These are phyloP conservation scores for Percopsis transmontana DNA, from an alignment of 2,113 vertebrate species.

Conservation along the genomic window DNA sequence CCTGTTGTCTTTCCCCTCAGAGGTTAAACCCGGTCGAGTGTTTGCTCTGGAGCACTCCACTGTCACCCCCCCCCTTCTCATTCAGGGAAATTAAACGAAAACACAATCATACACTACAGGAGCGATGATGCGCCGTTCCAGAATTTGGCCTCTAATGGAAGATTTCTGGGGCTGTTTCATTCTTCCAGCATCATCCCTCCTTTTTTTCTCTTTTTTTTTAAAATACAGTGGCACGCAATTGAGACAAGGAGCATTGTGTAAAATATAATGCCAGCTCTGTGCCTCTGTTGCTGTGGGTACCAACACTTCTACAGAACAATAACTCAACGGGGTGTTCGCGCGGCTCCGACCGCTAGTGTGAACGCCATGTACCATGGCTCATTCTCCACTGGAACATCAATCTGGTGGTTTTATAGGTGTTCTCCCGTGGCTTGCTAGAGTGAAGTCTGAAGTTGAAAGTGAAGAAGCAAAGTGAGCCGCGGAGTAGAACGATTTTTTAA, in stretches of 20 bases:
- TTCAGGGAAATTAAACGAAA: conserved; percentile 33
- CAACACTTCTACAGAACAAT: conserved; percentile 17
- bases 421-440: neutral
- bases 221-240: conserved; percentile 9
- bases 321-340: conserved; percentile 21
- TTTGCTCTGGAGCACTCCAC: conserved; percentile 15
- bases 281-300: conserved; percentile 8
- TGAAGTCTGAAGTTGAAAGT: no score
- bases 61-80: conserved; percentile 20
- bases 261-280: conserved; percentile 1
- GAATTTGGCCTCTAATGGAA: conserved; percentile 12
- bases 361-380: conserved; percentile 7
- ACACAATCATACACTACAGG: conserved; percentile 19
- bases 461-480: no score
- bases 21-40: conserved; percentile 36
- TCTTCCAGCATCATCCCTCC: conserved; percentile 24
- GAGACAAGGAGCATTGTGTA: conserved; percentile 11
- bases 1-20: conserved; percentile 7
- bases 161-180: neutral
- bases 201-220: conserved; percentile 3
- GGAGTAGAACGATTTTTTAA: no score
- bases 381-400: conserved; percentile 9
- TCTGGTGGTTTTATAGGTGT: conserved; percentile 15
- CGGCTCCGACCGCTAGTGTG: conserved; percentile 12
- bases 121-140: neutral